Evolutionary conservation across 2,113 vertebrate species (phyloP), one percentile per base, ranked within the genome.

Genomic region (Noturus placidus): DNA sequence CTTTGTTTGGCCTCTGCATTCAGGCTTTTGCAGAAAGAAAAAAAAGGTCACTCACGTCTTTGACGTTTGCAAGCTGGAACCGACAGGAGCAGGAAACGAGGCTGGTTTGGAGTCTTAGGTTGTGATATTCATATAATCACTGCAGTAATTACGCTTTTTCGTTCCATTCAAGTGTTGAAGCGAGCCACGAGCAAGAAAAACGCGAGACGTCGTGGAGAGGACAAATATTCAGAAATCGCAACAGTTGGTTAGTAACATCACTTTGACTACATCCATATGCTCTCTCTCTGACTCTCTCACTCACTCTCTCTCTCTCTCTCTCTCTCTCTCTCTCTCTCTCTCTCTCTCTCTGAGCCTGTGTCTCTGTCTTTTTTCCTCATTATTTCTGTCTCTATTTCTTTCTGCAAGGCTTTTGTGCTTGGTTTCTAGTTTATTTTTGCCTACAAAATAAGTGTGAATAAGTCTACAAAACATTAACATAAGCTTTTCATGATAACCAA

Each of bases 111-210:
- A 20, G 42, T 56, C 30, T n/a, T 2, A 30, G 1, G 13, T 81
- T 15, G 13, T 35, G 79, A 61, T 59, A 42, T 38, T 76, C 20
- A 38, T 35, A 76, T 59, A 56, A 52, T 54, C 61, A 35, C 8
- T 63, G 33, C 35, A 20, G 42, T 74, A 61, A 81, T 52, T 19
- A 38, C 20, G 10, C 14, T 63, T 78, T 25, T 50, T 83, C n/a
- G 10, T 35, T 83, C 20, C 87, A 8, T 83, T 63, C 42, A 5
- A 99, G 98, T 99, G 92, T 94, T 99, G 83, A 97, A 99, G 92
- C 92, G 98, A 94, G 98, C 97, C 86, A 97, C 97, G 22, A 99
- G 98, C 94, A 99, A 99, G 94, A 97, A 98, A 92, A 99, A 97
- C 0, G 96, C 95, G 35, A 96, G 97, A 89, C 97, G 97, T 22